These are phyloP conservation scores for Xanthostigma xanthostigma DNA, from an alignment of 2,888 invertebrate species.

Conservation along the genomic window DNA sequence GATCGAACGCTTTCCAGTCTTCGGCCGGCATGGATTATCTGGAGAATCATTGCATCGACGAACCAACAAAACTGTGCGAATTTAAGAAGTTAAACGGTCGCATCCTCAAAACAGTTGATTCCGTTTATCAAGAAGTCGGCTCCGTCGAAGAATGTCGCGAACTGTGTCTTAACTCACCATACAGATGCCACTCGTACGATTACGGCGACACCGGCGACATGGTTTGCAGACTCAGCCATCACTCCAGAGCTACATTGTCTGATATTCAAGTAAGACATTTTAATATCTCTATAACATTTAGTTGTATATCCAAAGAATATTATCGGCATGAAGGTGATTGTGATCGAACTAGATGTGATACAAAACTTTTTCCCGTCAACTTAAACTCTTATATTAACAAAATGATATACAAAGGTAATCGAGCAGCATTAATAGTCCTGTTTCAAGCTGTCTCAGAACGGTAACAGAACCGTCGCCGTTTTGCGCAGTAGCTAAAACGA, in stretches of 20 bases:
- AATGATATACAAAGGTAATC: too few relatives aligned
- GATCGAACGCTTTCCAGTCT: slow-evolving; percentile 52
- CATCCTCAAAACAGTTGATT: slow-evolving; percentile 85
- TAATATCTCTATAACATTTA: too few relatives aligned
- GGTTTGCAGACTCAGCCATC: slow-evolving; percentile 85
- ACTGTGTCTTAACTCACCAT: slow-evolving; percentile 76
- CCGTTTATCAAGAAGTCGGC: slow-evolving; percentile 79
- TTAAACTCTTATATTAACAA: too few relatives aligned
- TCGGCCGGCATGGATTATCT: slow-evolving; percentile 57
- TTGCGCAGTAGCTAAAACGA: too few relatives aligned
- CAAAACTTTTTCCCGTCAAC: too few relatives aligned
- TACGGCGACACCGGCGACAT: slow-evolving; percentile 87
- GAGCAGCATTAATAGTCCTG: too few relatives aligned
- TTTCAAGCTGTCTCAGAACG: too few relatives aligned
- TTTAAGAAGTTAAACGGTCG: slow-evolving; percentile 80
- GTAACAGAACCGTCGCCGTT: too few relatives aligned
- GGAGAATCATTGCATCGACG: slow-evolving; percentile 87
- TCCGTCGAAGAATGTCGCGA: slow-evolving; percentile 79
- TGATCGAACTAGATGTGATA: too few relatives aligned
- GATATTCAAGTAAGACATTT: slow-evolving; percentile 57
- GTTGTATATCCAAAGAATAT: too few relatives aligned
- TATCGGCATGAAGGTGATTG: too few relatives aligned
- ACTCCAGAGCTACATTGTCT: slow-evolving; percentile 73
- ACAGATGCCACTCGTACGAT: slow-evolving; percentile 86
- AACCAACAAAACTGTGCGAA: slow-evolving; percentile 87